Evolutionary conservation across 37 sponge, comb jelly and placozoan species (phyloP).

Genomic region (Agelas oroides): DNA sequence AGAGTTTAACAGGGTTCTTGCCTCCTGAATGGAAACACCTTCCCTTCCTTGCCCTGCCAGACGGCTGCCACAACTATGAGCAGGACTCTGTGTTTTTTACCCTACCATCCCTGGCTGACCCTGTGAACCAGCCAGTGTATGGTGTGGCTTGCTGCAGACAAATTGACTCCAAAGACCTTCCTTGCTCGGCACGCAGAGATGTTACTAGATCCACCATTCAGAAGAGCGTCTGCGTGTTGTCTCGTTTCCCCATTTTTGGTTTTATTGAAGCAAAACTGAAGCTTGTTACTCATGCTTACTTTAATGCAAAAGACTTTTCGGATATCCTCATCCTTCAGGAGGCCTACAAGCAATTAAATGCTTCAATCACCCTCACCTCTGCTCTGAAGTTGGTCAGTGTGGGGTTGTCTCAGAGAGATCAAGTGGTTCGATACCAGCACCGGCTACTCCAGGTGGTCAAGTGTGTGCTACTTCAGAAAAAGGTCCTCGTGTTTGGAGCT

Average conservation of each 20-base stretch:
- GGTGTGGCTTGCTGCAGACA: conserved; percentile 81
- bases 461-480: conserved; percentile 56
- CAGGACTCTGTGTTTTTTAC: conserved; percentile 71
- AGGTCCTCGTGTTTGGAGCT: conserved; percentile 63
- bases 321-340: conserved; percentile 50
- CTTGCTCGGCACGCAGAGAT: not conserved
- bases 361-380: not conserved
- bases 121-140: conserved; percentile 4
- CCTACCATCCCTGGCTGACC: conserved; percentile 16
- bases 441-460: conserved; percentile 71
- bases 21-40: conserved; percentile 54
- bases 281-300: conserved; percentile 81
- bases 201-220: conserved; percentile 71
- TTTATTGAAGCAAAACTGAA: conserved; percentile 70
- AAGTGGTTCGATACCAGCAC: conserved; percentile 40
- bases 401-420: conserved; percentile 1
- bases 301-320: conserved; percentile 70
- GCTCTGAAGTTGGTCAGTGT: not conserved
- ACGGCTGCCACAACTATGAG: conserved; percentile 81
- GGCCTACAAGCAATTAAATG: conserved; percentile 42
- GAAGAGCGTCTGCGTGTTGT: conserved; percentile 79
- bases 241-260: conserved; percentile 51
- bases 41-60: conserved; percentile 74
- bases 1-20: conserved; percentile 31
- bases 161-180: conserved; percentile 44